Percentiles rank a stretch among this genome's conserved stretches.
Evolutionary conservation across 2,113 vertebrate genomes (phyloP).

Genomic region (Pipra filicauda): DNA sequence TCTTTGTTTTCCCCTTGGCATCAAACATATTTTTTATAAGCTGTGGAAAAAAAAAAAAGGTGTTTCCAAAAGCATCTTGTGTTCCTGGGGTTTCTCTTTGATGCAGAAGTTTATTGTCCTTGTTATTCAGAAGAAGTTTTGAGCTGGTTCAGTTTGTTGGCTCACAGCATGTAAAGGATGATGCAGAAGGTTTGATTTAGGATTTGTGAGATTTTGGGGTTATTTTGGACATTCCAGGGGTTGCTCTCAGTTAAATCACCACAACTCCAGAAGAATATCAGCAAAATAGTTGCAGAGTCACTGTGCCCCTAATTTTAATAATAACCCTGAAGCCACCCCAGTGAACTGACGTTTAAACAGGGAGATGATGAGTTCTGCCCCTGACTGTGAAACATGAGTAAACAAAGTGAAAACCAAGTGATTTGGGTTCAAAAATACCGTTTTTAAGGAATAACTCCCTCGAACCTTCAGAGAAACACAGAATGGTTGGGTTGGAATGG

Average conservation of each 20-base stretch:
- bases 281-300: neutral
- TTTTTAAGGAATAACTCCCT: neutral
- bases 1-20: neutral
- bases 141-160: neutral
- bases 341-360: neutral
- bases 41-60: neutral
- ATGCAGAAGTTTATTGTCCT: neutral
- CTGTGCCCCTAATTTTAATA: neutral
- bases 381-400: neutral
- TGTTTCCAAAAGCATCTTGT: neutral
- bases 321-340: neutral
- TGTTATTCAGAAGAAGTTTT: neutral
- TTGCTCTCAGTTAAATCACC: neutral
- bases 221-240: neutral
- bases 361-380: neutral
- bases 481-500: neutral
- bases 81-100: neutral
- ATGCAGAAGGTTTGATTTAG: fast-evolving
- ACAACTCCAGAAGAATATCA: neutral
- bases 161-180: neutral
- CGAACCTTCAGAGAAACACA: neutral
- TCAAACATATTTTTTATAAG: neutral
- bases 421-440: neutral
- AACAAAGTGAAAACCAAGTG: neutral
- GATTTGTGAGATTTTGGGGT: neutral